Conservation (phyloP, 2,113 vertebrate species). For the Pogonocichla stellata region DNA sequence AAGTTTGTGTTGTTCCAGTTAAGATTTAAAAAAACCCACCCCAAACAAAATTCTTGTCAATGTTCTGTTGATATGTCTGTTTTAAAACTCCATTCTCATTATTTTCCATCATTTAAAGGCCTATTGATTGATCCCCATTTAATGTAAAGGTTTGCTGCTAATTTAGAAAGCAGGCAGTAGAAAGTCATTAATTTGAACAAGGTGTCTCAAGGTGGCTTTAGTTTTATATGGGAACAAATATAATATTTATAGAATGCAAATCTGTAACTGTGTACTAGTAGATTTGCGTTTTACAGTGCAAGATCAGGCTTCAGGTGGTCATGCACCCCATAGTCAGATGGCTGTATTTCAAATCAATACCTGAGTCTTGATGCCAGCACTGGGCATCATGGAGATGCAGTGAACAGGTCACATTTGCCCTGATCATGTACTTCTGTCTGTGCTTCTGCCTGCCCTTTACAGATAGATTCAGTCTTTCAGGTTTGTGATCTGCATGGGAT, state of each 20-base stretch:
- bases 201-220: neutral
- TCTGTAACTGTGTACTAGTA: neutral
- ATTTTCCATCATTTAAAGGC: neutral
- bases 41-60: neutral
- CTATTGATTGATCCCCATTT: neutral
- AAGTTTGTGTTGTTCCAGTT: neutral
- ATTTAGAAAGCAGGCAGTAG: neutral
- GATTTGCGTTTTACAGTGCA: neutral
- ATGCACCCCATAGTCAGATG: neutral
- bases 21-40: neutral
- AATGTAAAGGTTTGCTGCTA: neutral
- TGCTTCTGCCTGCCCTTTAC: neutral
- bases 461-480: neutral
- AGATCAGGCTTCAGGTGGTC: neutral
- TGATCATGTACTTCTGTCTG: neutral
- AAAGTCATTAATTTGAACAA: neutral
- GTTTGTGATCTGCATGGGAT: neutral
- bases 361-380: neutral
- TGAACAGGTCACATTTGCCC: accelerated
- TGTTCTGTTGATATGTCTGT: neutral
- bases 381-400: neutral
- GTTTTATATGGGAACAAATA: neutral
- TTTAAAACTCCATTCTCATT: neutral
- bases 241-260: neutral
- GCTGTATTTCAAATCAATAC: neutral